Percentiles rank a stretch among this genome's conserved stretches.
Evolutionary conservation across 1,140 invertebrate genomes (phyloP).

Genomic region (Achroia grisella): DNA sequence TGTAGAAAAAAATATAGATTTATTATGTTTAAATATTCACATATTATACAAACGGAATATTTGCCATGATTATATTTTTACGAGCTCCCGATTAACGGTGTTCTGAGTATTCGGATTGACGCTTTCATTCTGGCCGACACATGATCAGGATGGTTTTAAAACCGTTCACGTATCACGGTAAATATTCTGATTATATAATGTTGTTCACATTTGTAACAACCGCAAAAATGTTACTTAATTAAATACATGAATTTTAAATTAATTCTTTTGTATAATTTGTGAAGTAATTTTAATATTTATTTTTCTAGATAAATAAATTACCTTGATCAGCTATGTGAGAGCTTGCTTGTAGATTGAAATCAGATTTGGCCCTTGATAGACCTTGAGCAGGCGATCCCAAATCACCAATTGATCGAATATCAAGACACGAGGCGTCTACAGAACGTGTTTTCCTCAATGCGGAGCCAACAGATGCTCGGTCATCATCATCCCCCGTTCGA

Average conservation of each 20-base stretch:
- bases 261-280: background rate
- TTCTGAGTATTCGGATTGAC: no score
- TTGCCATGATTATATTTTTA: no score
- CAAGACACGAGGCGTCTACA: constrained; percentile 90
- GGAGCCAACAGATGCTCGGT: constrained; percentile 78
- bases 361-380: constrained; percentile 87
- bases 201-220: no score
- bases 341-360: constrained; percentile 84
- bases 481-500: constrained; percentile 76
- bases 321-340: constrained; percentile 52
- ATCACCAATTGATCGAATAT: constrained; percentile 82
- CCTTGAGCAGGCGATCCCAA: constrained; percentile 74
- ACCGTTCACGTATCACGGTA: no score
- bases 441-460: constrained; percentile 89
- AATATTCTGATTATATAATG: no score
- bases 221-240: no score
- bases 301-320: constrained; percentile 9
- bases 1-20: constrained; percentile 2
- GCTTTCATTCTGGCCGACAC: no score
- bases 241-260: background rate
- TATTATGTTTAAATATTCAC: background rate
- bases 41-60: no score
- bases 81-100: no score
- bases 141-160: no score
- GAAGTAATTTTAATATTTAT: no score